A percentile compares a stretch with the other conserved stretches of the same genome.
Conservation (phyloP, 2,113 vertebrate genomes). For the Lontra canadensis region DNA sequence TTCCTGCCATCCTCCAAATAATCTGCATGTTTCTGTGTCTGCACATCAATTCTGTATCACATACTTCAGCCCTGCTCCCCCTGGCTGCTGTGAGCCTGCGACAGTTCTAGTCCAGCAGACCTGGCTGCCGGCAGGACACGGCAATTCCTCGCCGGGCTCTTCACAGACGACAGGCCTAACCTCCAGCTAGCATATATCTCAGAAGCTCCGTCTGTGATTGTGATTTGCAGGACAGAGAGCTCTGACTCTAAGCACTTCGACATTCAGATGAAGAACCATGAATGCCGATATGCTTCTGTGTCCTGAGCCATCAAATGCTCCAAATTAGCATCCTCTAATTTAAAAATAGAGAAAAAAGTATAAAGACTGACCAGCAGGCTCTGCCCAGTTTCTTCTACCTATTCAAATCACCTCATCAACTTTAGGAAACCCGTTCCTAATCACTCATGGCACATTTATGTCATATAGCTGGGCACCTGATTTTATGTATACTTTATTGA, state of each 20-base stretch:
- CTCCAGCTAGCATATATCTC: neutral
- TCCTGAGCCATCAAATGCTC: neutral
- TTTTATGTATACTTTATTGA: neutral
- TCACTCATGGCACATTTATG: neutral
- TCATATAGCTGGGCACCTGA: neutral
- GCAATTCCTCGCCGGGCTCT: neutral
- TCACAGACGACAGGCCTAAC: neutral
- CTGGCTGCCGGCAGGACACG: neutral
- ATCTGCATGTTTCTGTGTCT: neutral
- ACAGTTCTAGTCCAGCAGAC: neutral
- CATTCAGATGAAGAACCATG: neutral
- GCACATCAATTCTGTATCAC: neutral
- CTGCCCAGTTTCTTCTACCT: neutral
- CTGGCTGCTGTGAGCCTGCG: neutral
- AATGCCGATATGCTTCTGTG: neutral
- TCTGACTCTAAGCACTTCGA: neutral
- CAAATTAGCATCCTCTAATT: neutral
- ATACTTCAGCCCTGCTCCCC: neutral
- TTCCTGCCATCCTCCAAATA: neutral
- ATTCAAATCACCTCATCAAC: neutral
- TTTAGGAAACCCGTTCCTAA: neutral
- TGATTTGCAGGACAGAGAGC: neutral
- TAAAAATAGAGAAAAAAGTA: neutral
- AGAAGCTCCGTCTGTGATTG: neutral
- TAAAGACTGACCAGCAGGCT: neutral